Conservation (phyloP, 2,888 invertebrate species). For the Heterodera filipjevi region DNA sequence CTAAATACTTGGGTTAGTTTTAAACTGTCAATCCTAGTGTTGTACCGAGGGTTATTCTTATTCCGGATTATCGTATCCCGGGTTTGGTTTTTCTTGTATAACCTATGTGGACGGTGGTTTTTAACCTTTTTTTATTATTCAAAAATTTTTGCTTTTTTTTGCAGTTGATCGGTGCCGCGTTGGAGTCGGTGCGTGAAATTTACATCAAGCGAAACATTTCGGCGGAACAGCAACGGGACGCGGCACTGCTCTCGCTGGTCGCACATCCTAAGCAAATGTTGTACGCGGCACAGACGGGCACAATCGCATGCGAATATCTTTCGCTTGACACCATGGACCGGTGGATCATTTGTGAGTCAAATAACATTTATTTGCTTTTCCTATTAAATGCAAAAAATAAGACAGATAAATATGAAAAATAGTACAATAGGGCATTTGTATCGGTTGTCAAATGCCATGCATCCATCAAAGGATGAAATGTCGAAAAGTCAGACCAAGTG, state of each 20-base stretch:
- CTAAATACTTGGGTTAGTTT: too few species aligned
- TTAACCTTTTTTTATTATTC: neutral
- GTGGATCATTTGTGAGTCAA: constrained; percentile 84
- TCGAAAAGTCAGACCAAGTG: too few species aligned
- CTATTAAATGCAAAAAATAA: too few species aligned
- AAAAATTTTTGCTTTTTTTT: constrained; percentile 27
- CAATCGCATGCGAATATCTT: constrained; percentile 95
- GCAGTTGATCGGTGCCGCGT: constrained; percentile 77
- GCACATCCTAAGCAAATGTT: constrained; percentile 91
- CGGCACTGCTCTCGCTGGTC: constrained; percentile 77
- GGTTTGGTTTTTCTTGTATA: too few species aligned
- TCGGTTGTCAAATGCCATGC: too few species aligned
- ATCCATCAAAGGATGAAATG: too few species aligned
- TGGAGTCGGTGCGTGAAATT: constrained; percentile 84
- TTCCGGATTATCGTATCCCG: too few species aligned
- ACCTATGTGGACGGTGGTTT: too few species aligned
- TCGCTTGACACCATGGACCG: constrained; percentile 92
- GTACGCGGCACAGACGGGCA: constrained; percentile 90
- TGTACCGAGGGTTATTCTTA: too few species aligned
- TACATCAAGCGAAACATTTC: constrained; percentile 86
- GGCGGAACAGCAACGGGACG: constrained; percentile 86
- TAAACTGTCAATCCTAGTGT: too few species aligned
- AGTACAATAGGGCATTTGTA: too few species aligned
- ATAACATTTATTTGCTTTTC: neutral
- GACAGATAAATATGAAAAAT: too few species aligned